A percentile compares a stretch with the other conserved stretches of the same genome.
phyloP scores from a whole-genome alignment of 2,888 invertebrate species.

The Malthinus seriepunctatus region DNA sequence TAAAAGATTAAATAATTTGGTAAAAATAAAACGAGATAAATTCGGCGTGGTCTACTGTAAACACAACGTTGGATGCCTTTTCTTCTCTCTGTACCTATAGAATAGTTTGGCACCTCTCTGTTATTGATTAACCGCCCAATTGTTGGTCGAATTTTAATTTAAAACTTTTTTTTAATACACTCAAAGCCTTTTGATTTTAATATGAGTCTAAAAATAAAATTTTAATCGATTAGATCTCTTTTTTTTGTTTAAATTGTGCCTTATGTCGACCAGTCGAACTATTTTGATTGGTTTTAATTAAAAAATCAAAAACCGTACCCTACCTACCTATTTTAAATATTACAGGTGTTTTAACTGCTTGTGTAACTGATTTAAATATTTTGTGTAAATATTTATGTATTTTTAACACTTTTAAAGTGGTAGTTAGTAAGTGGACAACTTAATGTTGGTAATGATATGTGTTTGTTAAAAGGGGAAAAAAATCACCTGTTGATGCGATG shows the following conservation, averaged over 20 bases:
- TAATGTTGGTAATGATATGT: neutral
- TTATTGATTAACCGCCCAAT: slow-evolving; percentile 46
- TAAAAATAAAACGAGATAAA: slow-evolving; percentile 30
- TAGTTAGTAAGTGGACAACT: slow-evolving; percentile 4
- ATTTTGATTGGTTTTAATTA: slow-evolving; percentile 3
- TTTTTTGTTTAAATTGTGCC: neutral
- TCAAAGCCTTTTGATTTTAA: neutral
- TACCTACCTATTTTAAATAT: neutral
- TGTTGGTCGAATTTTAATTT: slow-evolving; percentile 35
- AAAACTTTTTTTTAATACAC: slow-evolving; percentile 21
- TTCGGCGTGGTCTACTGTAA: slow-evolving; percentile 37
- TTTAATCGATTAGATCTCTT: slow-evolving; percentile 3
- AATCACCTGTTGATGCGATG: too few relatives aligned
- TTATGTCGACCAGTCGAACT: neutral
- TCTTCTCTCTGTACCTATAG: slow-evolving; percentile 41
- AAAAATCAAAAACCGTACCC: neutral
- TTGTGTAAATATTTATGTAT: slow-evolving; percentile 6
- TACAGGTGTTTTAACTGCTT: neutral
- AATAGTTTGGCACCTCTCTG: slow-evolving; percentile 46
- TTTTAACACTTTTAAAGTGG: slow-evolving; percentile 3
- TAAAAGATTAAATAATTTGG: slow-evolving; percentile 20
- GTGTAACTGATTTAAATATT: slow-evolving; percentile 4
- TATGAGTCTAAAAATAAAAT: neutral
- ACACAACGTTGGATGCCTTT: slow-evolving; percentile 41
- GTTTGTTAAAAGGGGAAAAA: too few relatives aligned